Evolutionary conservation across 2,888 invertebrate genomes (phyloP), one percentile per base, ranked within the genome.

Genomic region (Papilio protenor): DNA sequence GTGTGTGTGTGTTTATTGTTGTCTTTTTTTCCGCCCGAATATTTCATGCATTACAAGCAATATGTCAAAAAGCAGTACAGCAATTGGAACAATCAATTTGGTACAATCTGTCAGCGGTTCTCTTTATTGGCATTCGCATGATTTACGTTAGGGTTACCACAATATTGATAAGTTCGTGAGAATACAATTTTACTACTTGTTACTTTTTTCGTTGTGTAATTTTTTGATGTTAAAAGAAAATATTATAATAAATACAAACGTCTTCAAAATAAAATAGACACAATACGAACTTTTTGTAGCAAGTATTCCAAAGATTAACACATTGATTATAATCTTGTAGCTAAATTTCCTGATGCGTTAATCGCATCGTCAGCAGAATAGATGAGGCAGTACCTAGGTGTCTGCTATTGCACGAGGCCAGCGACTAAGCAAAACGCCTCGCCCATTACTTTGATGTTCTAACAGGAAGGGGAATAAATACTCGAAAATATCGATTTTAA

Each of bases 391-490:
- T 3, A 14, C 52, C 16, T 14, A 73, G 79, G 79, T 79, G 80
- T 81, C 79, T 81, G 79, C 79, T 75, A 79, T 78, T 79, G 78
- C 78, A 71, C 47, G 23, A 3, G n/a, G 1, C 80, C 81, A 81
- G 81, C 81, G 74, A 77, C 78, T 80, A 71, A 80, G 80, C 72
- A 47, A 82, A 84, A 84, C 81, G 81, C 85, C 84, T 79, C 83
- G 83, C 82, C 84, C 84, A 87, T 86, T 85, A 85, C 88, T 89
- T 89, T 89, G 87, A 88, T 86, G 87, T 87, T 72, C 47, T 21
- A 55, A n/a, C 81, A 84, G 83, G 77, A 82, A 76, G 79, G 85
- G n/a, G 52, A 47, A 47, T 14, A 10, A 21, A 14, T 14, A 16
- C 10, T 59, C 73, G 49, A 27, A 27, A 14, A 55, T 64, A 70